Base-by-base conservation (phyloP, 1,140 invertebrate genomes). In the Arion vulgaris region DNA sequence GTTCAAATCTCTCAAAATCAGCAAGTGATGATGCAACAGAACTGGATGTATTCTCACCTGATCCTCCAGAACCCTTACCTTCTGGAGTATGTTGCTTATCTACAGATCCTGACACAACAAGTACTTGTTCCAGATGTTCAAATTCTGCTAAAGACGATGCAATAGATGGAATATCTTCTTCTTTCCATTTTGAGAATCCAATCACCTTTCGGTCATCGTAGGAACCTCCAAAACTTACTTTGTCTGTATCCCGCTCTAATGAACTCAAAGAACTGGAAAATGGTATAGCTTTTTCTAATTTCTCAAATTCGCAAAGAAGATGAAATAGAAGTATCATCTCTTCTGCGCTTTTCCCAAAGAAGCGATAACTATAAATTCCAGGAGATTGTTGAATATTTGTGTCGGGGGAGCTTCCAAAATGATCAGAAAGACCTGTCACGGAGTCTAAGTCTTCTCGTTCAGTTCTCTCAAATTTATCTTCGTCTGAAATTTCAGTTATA, bases 81-180 rank as follows among this genome's bases (percentile, higher is more conserved):
- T 86, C 87, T 38, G 75, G 77, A 38, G 87, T 84, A 2, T 34
- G 62, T 13, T 66, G n/a, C 80, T 90, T 91, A 45, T 90, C 90
- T 13, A 89, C 86, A 28, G 92, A 93, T 57, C 89, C 87, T 19
- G 87, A 89, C 90, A 97, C 95, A 62, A 95, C 94, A 89, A 97
- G 96, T 0, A 96, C 95, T 87, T 94, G 95, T 92, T 99, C 97
- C 9, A 98, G 91, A 80, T 95, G 95, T 93, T 98, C 97, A 93
- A 98, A 98, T 91, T 99, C 97, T 92, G 98, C 97, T 82, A 98
- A 93, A 15, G 97, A 98, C 81, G 97, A 98, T 83, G 95, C 96
- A 89, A 98, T 95, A 0, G 97, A 98, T 36, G 97, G 93, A 92
- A 97, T 96, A 91, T 98, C 97, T 90, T 96, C 95, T 5, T 83